phyloP scores from a whole-genome alignment of 1,140 invertebrate genomes.

The Reticulitermes speratus region DNA sequence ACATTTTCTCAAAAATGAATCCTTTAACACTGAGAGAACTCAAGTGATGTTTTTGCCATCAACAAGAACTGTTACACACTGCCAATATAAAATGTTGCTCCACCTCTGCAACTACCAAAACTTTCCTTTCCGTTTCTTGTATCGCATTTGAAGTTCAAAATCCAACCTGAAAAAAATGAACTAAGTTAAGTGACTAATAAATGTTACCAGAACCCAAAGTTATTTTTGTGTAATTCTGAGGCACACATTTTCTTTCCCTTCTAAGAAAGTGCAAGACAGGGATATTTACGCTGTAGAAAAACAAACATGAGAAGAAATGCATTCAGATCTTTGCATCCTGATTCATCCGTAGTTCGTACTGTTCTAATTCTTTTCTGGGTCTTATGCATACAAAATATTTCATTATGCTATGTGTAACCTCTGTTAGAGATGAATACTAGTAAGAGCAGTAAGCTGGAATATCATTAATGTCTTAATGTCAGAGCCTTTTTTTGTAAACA shows the following conservation, averaged over 20 bases:
- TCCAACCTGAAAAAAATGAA: constrained; percentile 11
- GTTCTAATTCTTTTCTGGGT: too few relatives aligned
- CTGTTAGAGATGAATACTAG: not conserved
- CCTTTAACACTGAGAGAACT: not conserved
- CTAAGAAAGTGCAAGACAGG: not conserved
- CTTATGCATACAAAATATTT: too few relatives aligned
- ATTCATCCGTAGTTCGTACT: too few relatives aligned
- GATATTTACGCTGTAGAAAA: not conserved
- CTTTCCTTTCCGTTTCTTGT: not conserved
- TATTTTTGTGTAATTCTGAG: not conserved
- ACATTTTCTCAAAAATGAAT: not conserved
- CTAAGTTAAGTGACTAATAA: not conserved
- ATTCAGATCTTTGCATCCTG: too few relatives aligned
- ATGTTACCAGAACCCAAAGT: not conserved
- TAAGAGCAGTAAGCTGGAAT: too few relatives aligned
- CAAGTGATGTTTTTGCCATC: not conserved
- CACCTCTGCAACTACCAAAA: not conserved
- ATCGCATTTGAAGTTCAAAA: constrained; percentile 2
- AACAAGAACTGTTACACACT: not conserved
- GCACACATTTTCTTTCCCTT: not conserved
- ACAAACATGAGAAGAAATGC: not conserved
- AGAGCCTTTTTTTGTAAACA: too few relatives aligned
- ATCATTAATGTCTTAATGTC: too few relatives aligned
- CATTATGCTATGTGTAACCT: not conserved
- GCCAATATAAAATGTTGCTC: not conserved